phyloP scores from a whole-genome alignment of 2,113 vertebrate species.

The Lamprologus tigripictilis region DNA sequence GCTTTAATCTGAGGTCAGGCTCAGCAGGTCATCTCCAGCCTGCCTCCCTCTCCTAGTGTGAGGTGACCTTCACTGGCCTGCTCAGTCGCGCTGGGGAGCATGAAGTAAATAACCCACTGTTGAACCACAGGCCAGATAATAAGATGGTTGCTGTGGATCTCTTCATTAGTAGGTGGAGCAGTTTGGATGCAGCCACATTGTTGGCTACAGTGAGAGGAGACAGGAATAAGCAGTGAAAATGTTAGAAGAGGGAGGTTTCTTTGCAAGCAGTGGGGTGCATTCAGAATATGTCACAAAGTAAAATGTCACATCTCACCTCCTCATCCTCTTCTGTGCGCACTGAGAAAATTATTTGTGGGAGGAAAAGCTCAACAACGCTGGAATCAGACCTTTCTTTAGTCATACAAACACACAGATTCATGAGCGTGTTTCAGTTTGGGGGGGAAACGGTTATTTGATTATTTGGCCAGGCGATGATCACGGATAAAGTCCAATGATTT shows the following conservation, averaged over 20 bases:
- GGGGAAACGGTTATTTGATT: neutral
- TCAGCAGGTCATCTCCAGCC: neutral
- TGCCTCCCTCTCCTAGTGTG: neutral
- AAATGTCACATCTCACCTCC: conserved; percentile 4
- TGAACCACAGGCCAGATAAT: neutral
- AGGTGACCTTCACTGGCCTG: conserved; percentile 14
- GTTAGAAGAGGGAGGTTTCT: neutral
- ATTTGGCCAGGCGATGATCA: neutral
- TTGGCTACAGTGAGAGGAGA: neutral
- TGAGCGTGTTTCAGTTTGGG: neutral
- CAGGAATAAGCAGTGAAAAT: neutral
- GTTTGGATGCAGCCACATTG: neutral
- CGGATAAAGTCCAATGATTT: neutral
- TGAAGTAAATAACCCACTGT: neutral
- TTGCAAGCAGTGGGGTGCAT: neutral
- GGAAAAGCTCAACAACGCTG: neutral
- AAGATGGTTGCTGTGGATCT: conserved; percentile 15
- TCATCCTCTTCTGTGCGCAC: neutral
- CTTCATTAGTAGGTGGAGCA: neutral
- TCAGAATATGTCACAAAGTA: neutral
- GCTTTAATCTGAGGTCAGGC: neutral
- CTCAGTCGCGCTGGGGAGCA: neutral
- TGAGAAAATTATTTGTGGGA: neutral
- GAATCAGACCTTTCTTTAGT: neutral
- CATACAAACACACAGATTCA: neutral